A percentile compares a stretch with the other conserved stretches of the same genome.
These are phyloP conservation scores for Helicorthomorpha holstii DNA, from an alignment of 1,140 invertebrate species.

Conservation along the genomic window DNA sequence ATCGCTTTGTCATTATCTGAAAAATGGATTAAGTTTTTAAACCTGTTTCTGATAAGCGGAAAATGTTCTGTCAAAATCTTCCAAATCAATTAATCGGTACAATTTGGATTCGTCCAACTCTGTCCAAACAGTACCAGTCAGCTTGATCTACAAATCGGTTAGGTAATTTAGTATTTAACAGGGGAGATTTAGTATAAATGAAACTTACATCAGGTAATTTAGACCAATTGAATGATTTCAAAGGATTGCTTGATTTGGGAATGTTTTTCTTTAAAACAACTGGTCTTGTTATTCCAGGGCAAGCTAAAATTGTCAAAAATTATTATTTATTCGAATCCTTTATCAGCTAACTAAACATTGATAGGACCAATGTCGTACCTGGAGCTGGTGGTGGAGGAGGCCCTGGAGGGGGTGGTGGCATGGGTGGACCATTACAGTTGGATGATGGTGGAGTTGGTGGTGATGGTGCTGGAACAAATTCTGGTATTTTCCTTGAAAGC, in stretches of 20 bases:
- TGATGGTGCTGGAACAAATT: constrained; percentile 3
- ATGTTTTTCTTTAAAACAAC: constrained; percentile 61
- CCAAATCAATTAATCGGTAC: constrained; percentile 78
- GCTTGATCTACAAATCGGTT: constrained; percentile 26
- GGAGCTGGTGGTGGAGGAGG: constrained; percentile 12
- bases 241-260: constrained; percentile 57
- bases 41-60: constrained; percentile 82
- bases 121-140: constrained; percentile 76
- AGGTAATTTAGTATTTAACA: neutral
- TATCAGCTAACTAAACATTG: too few species aligned
- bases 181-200: neutral
- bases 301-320: too few species aligned
- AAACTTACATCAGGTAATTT: constrained; percentile 62
- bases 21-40: neutral
- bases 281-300: constrained; percentile 22
- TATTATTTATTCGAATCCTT: too few species aligned
- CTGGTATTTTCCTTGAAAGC: constrained; percentile 12
- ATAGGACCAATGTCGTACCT: neutral
- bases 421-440: constrained; percentile 16
- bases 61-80: constrained; percentile 84
- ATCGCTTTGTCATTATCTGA: neutral
- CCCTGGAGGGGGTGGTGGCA: constrained; percentile 24
- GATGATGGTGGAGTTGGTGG: neutral
- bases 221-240: constrained; percentile 97
- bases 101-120: constrained; percentile 83